Evolutionary conservation across 2,113 vertebrate species (phyloP), one percentile per base, ranked within the genome.

Genomic region (Sigmodon hispidus): DNA sequence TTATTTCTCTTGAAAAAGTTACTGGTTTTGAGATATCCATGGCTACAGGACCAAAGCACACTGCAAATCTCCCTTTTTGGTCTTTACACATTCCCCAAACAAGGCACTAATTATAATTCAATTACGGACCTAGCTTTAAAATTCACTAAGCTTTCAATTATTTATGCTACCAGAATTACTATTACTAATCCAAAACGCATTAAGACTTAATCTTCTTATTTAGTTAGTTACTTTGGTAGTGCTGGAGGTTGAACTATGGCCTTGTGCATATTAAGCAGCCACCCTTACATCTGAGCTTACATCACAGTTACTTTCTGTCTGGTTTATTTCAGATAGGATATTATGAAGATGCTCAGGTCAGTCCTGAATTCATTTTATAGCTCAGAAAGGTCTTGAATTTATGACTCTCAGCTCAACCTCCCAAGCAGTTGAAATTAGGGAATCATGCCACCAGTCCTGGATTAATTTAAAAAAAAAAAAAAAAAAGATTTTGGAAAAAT

Each of bases 101-200:
- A 69, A n/a, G 19, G 96, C 80, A 36, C 34, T 89, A 59, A 87
- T 94, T 85, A 85, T 5, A 75, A 77, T 94, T 83, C 59, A 40
- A 90, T 96, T 94, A 57, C 21, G 26, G 31, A 79, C 22, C 40
- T 90, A 22, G 95, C 59, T 91, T 89, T 52, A 45, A 90, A 96
- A 87, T 67, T 8, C 29, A 91, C n/a, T 12, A 87, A 26, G 21
- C 34, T 91, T 91, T 80, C 21, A 92, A 76, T 87, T 87, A 86
- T 86, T 89, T 93, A 90, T 80, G 34, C n/a, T 77, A 90, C 61
- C 40, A 96, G n/a, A 92, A 96, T 40, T 67, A 83, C 1, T 67
- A 94, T 7, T 63, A 48, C 10, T 87, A 86, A 94, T 90, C 31
- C 21, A 72, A 91, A 61, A 80, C 22, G 55, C n/a, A 36, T 52